Evolutionary conservation across 2,113 vertebrate species (phyloP).

Genomic region (Spermophilus dauricus): DNA sequence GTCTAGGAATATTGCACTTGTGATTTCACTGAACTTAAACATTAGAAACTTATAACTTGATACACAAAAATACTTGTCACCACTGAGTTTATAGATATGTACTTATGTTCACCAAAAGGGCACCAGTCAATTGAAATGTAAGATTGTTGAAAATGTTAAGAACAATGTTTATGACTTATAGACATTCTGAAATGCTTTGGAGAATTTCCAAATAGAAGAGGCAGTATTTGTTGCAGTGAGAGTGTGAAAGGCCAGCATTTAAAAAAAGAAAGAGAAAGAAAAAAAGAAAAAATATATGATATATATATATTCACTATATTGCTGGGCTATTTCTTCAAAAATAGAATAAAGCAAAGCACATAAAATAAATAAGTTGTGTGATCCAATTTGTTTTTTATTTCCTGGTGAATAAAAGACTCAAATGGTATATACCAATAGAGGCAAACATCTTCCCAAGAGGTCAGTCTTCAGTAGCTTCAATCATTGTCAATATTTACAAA

Average conservation of each 20-base stretch:
- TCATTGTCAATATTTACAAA: slow-evolving; percentile 19
- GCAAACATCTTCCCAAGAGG: not conserved
- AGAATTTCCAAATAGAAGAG: not conserved
- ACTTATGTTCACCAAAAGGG: slow-evolving; percentile 60
- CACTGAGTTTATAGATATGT: not conserved
- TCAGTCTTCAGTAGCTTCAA: not conserved
- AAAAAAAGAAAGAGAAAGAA: not conserved
- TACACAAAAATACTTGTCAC: not conserved
- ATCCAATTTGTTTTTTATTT: not conserved
- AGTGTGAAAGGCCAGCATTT: not conserved
- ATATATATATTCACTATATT: not conserved
- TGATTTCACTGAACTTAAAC: slow-evolving; percentile 49
- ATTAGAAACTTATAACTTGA: slow-evolving; percentile 51
- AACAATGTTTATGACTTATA: not conserved
- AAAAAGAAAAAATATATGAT: too few species aligned
- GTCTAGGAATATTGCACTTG: slow-evolving; percentile 47
- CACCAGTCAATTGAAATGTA: not conserved
- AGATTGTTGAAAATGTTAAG: slow-evolving; percentile 39
- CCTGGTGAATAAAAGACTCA: not conserved
- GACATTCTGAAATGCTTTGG: slow-evolving; percentile 33
- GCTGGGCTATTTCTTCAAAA: not conserved
- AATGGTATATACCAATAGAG: not conserved
- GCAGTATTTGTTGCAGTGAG: not conserved
- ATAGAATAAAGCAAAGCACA: not conserved
- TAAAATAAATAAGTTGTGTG: not conserved